Evolutionary conservation across 2,888 invertebrate genomes (phyloP).

Genomic region (Cataglyphis albicans): DNA sequence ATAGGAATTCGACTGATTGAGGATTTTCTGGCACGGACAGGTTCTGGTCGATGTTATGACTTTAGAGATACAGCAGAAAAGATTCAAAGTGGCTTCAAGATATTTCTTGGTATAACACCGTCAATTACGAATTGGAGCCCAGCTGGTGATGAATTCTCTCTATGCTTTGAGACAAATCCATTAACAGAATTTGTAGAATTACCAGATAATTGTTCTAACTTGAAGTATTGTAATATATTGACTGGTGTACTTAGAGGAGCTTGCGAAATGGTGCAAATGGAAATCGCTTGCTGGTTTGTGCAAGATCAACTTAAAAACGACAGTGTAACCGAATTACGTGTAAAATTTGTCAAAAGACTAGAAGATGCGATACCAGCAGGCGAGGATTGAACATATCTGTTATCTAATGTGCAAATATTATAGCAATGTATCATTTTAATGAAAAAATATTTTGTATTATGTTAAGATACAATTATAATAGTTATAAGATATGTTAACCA

Average conservation of each 20-base stretch:
- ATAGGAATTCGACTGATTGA: conserved; percentile 99
- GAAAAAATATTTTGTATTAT: conserved; percentile 18
- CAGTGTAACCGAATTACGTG: conserved; percentile 95
- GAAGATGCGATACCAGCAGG: conserved; percentile 99
- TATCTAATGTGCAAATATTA: conserved; percentile 5
- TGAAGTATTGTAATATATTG: conserved; percentile 97
- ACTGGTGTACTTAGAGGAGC: conserved; percentile 97
- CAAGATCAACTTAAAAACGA: conserved; percentile 98
- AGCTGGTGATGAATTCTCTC: conserved; percentile 97
- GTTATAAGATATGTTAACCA: neutral
- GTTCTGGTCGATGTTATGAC: conserved; percentile 96
- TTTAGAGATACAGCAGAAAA: conserved; percentile 99
- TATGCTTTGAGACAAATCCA: conserved; percentile 97
- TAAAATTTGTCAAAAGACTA: conserved; percentile 97
- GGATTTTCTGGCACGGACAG: conserved; percentile 97
- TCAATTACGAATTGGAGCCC: conserved; percentile 98
- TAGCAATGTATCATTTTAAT: conserved; percentile 8
- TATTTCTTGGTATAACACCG: conserved; percentile 94
- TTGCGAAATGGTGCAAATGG: conserved; percentile 99
- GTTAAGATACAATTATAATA: conserved; percentile 24
- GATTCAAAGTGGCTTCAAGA: conserved; percentile 91
- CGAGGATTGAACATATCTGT: conserved; percentile 91
- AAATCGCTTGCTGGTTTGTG: conserved; percentile 97
- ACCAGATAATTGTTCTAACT: conserved; percentile 92
- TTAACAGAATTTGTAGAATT: conserved; percentile 98